Conservation (phyloP, 2,797 vertebrate species). For the Tympanoctomys barrerae region DNA sequence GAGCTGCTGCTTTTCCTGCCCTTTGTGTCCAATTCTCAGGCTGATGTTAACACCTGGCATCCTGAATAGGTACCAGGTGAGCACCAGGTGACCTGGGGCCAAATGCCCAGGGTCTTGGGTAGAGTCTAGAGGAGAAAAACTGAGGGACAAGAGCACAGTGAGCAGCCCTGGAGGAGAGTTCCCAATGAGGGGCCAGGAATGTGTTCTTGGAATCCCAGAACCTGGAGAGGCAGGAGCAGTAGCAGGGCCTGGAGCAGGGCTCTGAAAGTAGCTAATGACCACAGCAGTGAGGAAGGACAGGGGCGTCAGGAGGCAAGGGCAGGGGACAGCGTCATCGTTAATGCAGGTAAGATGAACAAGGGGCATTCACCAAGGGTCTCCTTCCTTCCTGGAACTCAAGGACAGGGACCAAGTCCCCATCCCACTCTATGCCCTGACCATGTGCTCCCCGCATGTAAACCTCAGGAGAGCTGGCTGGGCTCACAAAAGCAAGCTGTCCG, state of each 20-base stretch:
- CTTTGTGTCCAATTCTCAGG: not conserved
- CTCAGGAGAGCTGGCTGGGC: not conserved
- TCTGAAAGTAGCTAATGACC: constrained; percentile 4
- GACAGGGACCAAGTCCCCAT: not conserved
- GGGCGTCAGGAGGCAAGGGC: not conserved
- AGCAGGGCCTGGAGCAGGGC: not conserved
- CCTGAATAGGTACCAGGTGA: not conserved
- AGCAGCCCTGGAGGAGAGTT: not conserved
- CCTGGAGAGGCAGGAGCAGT: not conserved
- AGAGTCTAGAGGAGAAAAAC: not conserved
- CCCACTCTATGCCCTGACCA: not conserved
- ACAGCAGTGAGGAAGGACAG: not conserved
- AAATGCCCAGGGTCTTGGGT: not conserved
- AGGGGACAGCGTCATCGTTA: not conserved
- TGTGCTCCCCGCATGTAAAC: not conserved
- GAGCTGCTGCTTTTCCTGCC: not conserved
- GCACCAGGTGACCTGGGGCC: not conserved
- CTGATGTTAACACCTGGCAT: not conserved
- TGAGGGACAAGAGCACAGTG: rapidly evolving
- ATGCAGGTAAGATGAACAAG: not conserved
- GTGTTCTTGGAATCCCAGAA: not conserved
- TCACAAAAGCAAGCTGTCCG: not conserved
- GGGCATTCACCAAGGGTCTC: not conserved
- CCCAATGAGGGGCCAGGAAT: not conserved
- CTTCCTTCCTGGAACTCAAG: not conserved